Percentiles rank a stretch among this genome's conserved stretches.
Evolutionary conservation across 2,797 vertebrate species (phyloP).

Genomic region (Leuciscus waleckii): DNA sequence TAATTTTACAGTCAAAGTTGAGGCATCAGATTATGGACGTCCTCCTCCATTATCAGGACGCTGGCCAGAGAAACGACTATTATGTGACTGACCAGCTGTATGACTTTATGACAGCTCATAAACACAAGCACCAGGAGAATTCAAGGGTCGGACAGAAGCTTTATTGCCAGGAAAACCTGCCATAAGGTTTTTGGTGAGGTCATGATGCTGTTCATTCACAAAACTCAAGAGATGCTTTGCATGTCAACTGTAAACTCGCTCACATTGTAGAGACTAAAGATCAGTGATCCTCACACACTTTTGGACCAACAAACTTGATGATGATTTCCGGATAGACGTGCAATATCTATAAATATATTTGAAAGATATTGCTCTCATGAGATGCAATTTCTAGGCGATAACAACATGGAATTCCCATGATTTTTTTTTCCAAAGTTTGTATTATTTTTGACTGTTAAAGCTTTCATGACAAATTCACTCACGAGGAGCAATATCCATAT

Average conservation of each 20-base stretch:
- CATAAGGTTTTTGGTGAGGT: not conserved
- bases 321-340: not conserved
- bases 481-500: not conserved
- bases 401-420: not conserved
- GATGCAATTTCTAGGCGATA: not conserved
- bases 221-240: not conserved
- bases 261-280: not conserved
- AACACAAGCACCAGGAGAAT: not conserved
- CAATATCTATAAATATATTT: not conserved
- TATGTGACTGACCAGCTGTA: not conserved
- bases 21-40: not conserved
- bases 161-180: not conserved
- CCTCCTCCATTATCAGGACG: not conserved
- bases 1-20: constrained; percentile 22
- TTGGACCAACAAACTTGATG: not conserved
- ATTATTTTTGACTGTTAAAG: not conserved
- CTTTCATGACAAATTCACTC: not conserved
- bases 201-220: not conserved
- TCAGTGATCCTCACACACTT: not conserved
- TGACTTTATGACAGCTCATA: not conserved
- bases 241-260: not conserved
- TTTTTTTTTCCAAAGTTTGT: not conserved
- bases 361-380: not conserved
- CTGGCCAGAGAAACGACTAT: not conserved
- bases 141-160: not conserved